Conservation (phyloP, 1,140 invertebrate genomes). For the Hycleus cichorii region DNA sequence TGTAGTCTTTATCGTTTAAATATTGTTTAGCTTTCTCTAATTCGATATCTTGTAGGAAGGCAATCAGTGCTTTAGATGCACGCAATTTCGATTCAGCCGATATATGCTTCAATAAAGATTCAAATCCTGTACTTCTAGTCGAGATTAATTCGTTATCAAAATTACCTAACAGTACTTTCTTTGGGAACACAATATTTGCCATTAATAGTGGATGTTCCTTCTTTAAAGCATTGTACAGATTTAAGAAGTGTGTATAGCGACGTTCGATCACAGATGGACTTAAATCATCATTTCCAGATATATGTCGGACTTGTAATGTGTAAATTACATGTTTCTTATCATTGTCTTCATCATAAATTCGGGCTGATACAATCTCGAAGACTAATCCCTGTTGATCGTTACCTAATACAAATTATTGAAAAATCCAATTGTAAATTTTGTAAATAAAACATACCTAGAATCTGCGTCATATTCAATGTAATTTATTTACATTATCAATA, state of each 20-base stretch:
- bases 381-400: slow-evolving; percentile 24
- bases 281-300: slow-evolving; percentile 45
- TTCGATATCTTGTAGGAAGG: slow-evolving; percentile 63
- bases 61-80: slow-evolving; percentile 52
- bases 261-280: slow-evolving; percentile 59
- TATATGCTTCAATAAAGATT: slow-evolving; percentile 56
- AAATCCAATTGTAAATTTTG: background rate
- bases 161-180: slow-evolving; percentile 67
- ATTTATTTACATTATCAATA: too few relatives aligned
- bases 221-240: slow-evolving; percentile 56
- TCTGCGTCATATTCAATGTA: slow-evolving; percentile 18
- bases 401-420: slow-evolving; percentile 7
- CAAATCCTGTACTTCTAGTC: slow-evolving; percentile 62
- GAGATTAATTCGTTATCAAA: slow-evolving; percentile 66
- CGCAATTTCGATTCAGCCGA: slow-evolving; percentile 50
- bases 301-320: slow-evolving; percentile 51
- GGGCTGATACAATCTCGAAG: slow-evolving; percentile 46
- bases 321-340: slow-evolving; percentile 59
- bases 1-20: slow-evolving; percentile 54
- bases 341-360: slow-evolving; percentile 43
- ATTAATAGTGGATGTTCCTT: slow-evolving; percentile 54
- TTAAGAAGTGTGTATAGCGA: slow-evolving; percentile 69
- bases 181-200: slow-evolving; percentile 57
- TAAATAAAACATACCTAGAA: slow-evolving; percentile 20
- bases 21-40: slow-evolving; percentile 52